Evolutionary conservation across 2,888 invertebrate genomes (phyloP).

Genomic region (Dermolepida albohirtum): DNA sequence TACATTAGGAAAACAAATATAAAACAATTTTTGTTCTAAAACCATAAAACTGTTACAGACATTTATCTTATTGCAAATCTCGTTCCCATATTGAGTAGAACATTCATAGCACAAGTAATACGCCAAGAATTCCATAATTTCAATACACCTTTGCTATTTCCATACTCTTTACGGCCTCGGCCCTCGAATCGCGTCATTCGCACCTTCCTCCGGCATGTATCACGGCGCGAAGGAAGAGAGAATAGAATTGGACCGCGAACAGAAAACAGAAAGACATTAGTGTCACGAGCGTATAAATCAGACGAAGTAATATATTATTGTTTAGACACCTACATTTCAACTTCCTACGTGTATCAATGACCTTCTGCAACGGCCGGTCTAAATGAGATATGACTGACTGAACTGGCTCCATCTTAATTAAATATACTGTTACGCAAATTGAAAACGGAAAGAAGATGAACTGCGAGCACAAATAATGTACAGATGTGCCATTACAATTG

Average conservation of each 20-base stretch:
- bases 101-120: too few relatives aligned
- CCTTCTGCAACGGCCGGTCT: slow-evolving; percentile 53
- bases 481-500: not conserved
- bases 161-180: not conserved
- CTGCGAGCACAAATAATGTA: not conserved
- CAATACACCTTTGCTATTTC: not conserved
- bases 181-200: slow-evolving; percentile 1
- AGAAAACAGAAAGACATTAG: not conserved
- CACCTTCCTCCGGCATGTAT: not conserved
- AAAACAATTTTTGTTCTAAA: too few relatives aligned
- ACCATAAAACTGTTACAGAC: too few relatives aligned
- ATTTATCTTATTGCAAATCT: too few relatives aligned
- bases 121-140: too few relatives aligned
- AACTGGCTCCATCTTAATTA: slow-evolving; percentile 46
- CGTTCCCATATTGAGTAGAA: too few relatives aligned
- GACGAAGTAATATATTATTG: slow-evolving; percentile 33
- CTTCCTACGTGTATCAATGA: slow-evolving; percentile 59
- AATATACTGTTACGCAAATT: slow-evolving; percentile 41
- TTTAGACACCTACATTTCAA: slow-evolving; percentile 38
- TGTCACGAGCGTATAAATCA: slow-evolving; percentile 26
- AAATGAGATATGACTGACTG: slow-evolving; percentile 46
- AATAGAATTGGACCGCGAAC: slow-evolving; percentile 1
- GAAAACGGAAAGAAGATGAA: slow-evolving; percentile 31
- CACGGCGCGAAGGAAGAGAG: not conserved
- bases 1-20: too few relatives aligned